These are phyloP conservation scores for Drosophila monieri DNA, from an alignment of 2,888 invertebrate genomes.

Conservation along the genomic window DNA sequence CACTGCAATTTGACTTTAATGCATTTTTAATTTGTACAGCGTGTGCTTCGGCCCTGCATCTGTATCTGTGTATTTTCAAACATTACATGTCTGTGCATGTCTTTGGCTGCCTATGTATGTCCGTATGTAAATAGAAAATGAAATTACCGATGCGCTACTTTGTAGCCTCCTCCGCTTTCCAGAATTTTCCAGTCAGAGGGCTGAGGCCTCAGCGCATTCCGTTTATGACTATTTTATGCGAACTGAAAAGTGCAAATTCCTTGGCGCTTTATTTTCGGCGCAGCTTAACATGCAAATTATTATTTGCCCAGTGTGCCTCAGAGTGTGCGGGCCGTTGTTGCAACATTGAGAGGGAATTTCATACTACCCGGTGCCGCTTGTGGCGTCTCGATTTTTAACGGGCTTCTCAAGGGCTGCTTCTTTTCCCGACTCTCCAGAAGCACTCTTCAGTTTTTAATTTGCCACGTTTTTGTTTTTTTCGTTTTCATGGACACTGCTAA, in stretches of 20 bases:
- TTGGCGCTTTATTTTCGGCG: slow-evolving; percentile 37
- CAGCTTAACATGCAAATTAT: slow-evolving; percentile 51
- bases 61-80: not conserved
- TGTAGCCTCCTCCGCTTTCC: slow-evolving; percentile 27
- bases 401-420: slow-evolving; percentile 6
- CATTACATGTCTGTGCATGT: not conserved
- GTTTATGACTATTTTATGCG: slow-evolving; percentile 50
- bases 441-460: slow-evolving; percentile 32
- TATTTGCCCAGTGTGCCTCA: slow-evolving; percentile 37
- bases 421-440: not conserved
- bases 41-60: slow-evolving; percentile 11
- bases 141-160: slow-evolving; percentile 46
- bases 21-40: slow-evolving; percentile 34
- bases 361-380: slow-evolving; percentile 24
- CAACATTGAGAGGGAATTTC: slow-evolving; percentile 50
- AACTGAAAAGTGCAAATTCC: slow-evolving; percentile 31
- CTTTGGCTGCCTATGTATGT: not conserved
- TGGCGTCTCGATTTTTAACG: slow-evolving; percentile 14
- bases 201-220: slow-evolving; percentile 37
- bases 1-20: slow-evolving; percentile 45
- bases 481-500: slow-evolving; percentile 15
- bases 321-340: slow-evolving; percentile 17
- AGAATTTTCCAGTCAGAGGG: slow-evolving; percentile 9
- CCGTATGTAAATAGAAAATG: slow-evolving; percentile 56
- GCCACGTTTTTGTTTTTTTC: slow-evolving; percentile 5